Conservation (phyloP, 2,888 invertebrate species). For the Prenolepis imparis region DNA sequence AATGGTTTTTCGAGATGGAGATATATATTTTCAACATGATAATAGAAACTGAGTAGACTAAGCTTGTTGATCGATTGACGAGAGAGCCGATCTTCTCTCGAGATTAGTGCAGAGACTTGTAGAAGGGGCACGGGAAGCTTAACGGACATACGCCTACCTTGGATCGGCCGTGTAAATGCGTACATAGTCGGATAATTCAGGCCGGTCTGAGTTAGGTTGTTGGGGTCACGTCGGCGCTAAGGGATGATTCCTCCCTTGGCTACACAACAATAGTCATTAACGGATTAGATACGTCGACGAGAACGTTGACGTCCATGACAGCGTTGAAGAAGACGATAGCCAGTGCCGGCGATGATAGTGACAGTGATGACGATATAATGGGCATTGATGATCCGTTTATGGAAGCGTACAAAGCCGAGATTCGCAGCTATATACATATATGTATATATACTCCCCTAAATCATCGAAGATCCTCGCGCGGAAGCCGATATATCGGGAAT, state of each 20-base stretch:
- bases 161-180: slow-evolving; percentile 67
- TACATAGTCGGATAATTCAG: slow-evolving; percentile 80
- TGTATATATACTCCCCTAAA: not conserved
- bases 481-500: slow-evolving; percentile 12
- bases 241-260: slow-evolving; percentile 80
- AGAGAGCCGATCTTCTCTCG: slow-evolving; percentile 70
- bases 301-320: slow-evolving; percentile 59
- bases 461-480: not conserved
- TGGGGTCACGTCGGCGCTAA: slow-evolving; percentile 73
- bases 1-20: not conserved
- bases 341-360: slow-evolving; percentile 53
- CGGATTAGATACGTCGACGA: slow-evolving; percentile 76
- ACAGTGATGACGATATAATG: slow-evolving; percentile 43
- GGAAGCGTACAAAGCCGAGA: slow-evolving; percentile 17
- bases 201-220: slow-evolving; percentile 78
- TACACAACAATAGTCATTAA: slow-evolving; percentile 85
- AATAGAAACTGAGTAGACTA: slow-evolving; percentile 32
- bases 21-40: slow-evolving; percentile 23
- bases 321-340: slow-evolving; percentile 66
- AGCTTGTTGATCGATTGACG: slow-evolving; percentile 71
- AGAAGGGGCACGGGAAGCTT: slow-evolving; percentile 79
- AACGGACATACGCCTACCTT: slow-evolving; percentile 80
- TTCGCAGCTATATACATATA: not conserved
- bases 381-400: slow-evolving; percentile 39
- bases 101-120: slow-evolving; percentile 64